Conservation (phyloP, 2,797 vertebrate species). For the Oryzias sinensis region DNA sequence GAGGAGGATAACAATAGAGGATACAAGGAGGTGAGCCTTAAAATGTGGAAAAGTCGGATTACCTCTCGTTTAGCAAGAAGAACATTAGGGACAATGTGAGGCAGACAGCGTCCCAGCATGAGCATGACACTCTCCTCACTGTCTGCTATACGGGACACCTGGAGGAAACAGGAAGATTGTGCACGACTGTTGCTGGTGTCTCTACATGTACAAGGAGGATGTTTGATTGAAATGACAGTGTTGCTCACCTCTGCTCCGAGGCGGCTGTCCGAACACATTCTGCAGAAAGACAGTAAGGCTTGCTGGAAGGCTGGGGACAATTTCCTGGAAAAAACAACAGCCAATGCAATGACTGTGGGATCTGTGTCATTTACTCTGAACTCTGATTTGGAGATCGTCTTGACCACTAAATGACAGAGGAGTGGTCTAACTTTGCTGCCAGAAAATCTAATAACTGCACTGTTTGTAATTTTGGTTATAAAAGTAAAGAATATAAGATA, state of each 20-base stretch:
- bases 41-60: conserved; percentile 45
- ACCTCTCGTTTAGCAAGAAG: conserved; percentile 98
- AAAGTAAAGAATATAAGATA: background rate
- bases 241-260: conserved; percentile 92
- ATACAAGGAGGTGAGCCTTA: conserved; percentile 12
- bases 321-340: conserved; percentile 73
- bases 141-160: conserved; percentile 98
- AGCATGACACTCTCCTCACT: conserved; percentile 96
- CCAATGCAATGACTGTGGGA: conserved; percentile 22
- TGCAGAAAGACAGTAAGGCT: conserved; percentile 96
- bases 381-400: conserved; percentile 10
- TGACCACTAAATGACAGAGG: conserved; percentile 36
- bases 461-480: background rate
- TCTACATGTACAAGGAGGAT: background rate
- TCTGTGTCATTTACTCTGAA: conserved; percentile 27
- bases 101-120: conserved; percentile 97
- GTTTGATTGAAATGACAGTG: background rate
- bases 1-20: conserved; percentile 45
- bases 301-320: conserved; percentile 95
- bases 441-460: conserved; percentile 16
- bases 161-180: conserved; percentile 13
- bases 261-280: conserved; percentile 96
- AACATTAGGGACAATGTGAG: conserved; percentile 98
- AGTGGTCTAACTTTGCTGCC: conserved; percentile 8
- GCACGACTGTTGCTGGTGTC: background rate